Percentiles rank a stretch among this genome's conserved stretches.
Evolutionary conservation across 2,888 invertebrate species (phyloP).

Genomic region (Yponomeuta malinellus): DNA sequence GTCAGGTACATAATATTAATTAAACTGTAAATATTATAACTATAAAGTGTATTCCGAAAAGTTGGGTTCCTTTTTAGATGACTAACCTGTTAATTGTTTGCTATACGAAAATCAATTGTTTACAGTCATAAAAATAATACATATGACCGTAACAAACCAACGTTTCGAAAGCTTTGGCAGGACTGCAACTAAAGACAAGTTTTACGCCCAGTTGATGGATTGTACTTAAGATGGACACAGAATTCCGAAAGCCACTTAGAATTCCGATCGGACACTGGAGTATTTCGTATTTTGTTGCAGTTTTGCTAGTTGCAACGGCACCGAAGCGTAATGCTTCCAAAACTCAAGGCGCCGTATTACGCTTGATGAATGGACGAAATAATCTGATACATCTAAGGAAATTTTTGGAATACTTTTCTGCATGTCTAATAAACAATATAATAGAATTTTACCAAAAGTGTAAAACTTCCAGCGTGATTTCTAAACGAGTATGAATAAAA

Average conservation of each 20-base stretch:
- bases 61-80: constrained; percentile 16
- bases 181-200: neutral
- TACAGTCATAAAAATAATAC: neutral
- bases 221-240: neutral
- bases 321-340: neutral
- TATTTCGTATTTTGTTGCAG: neutral
- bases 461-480: constrained; percentile 5
- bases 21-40: constrained; percentile 14
- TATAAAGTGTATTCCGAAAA: neutral
- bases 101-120: constrained; percentile 6
- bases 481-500: neutral
- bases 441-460: constrained; percentile 12
- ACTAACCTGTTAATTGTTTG: constrained; percentile 16
- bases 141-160: neutral
- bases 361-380: constrained; percentile 13
- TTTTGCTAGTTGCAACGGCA: neutral
- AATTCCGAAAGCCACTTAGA: neutral
- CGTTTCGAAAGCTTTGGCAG: neutral
- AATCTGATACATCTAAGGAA: constrained; percentile 10
- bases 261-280: neutral
- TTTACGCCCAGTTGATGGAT: neutral
- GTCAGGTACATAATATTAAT: neutral
- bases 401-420: constrained; percentile 13
- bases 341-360: neutral
- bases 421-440: constrained; percentile 15